Base-by-base conservation (phyloP, 2,888 invertebrate genomes). In the Polymixis lichenea region DNA sequence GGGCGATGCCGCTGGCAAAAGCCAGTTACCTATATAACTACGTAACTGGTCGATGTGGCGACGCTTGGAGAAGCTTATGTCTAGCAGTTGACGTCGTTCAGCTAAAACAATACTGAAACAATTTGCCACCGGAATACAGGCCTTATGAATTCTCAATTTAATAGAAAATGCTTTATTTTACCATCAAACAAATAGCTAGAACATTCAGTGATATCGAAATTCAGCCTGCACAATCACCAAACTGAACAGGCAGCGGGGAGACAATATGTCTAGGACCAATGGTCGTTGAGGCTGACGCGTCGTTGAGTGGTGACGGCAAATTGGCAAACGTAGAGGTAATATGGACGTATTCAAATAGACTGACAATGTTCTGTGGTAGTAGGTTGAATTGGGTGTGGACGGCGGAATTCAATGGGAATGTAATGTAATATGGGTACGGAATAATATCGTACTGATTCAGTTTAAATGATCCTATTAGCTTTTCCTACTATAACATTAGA, bases 331-430 rank as follows among this genome's bases (percentile, higher is more conserved):
- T 32, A 22, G 60, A 53, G 43, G 72, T 70, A 38, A 79, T 79
- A 61, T 51, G 53, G 56, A 51, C 65, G 66, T 83, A 83, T 81
- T 83, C 79, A 81, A 81, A 83, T 83, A 78, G 60, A 56, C 64
- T 22, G 64, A 28, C n/a, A 32, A 17, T 46, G 49, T 43, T 4
- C 38, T 28, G 17, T 25, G 43, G 25, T 32, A 46, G 32, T 5
- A 6, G 25, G 22, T 51, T 68, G 55, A 65, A 72, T 69, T 55
- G 9, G 8, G 43, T 61, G 9, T 1, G 28, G 19, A 15, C n/a
- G 19, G 19, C 15, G 8, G n/a, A 76, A 65, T 69, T 82, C 9
- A 60, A 60, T 65, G n/a, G 25, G 3, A 13, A 69, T 43, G 13
- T 19, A 51, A 19, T 28, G 28, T 62, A n/a, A 43, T 38, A 15